Conservation (phyloP, 2,888 invertebrate genomes). For the Aproaerema taeniolella region DNA sequence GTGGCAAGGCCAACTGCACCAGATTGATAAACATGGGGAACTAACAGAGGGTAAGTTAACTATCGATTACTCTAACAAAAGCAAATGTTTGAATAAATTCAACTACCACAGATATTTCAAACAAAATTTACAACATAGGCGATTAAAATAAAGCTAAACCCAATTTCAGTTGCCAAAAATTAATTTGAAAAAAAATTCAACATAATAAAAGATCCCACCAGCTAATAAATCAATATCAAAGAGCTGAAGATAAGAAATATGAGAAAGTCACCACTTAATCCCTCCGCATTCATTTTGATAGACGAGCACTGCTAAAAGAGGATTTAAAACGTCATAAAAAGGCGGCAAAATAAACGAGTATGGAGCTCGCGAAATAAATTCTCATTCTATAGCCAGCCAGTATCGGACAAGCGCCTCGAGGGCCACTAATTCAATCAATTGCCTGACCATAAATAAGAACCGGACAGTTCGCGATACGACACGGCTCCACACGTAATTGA, state of each 20-base stretch:
- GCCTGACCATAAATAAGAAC: constrained; percentile 66
- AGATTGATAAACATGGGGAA: constrained; percentile 5
- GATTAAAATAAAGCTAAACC: neutral
- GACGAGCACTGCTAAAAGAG: constrained; percentile 9
- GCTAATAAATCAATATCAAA: neutral
- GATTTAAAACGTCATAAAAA: constrained; percentile 30
- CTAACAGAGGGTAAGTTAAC: constrained; percentile 1
- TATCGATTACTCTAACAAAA: no score
- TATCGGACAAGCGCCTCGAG: constrained; percentile 60
- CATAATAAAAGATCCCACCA: neutral
- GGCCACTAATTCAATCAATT: constrained; percentile 75
- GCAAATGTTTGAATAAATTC: no score
- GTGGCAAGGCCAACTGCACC: constrained; percentile 9
- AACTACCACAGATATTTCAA: no score
- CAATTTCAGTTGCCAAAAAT: neutral
- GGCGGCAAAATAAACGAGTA: constrained; percentile 37
- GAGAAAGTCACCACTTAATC: neutral
- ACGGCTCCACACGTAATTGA: constrained; percentile 62
- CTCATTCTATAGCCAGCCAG: constrained; percentile 48
- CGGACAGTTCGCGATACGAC: constrained; percentile 62
- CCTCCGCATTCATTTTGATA: constrained; percentile 4
- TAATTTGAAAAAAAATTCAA: neutral
- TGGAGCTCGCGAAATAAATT: constrained; percentile 52
- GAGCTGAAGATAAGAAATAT: neutral
- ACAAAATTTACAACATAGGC: no score